phyloP scores from a whole-genome alignment of 2,888 invertebrate species.

The Volucella zonaria region DNA sequence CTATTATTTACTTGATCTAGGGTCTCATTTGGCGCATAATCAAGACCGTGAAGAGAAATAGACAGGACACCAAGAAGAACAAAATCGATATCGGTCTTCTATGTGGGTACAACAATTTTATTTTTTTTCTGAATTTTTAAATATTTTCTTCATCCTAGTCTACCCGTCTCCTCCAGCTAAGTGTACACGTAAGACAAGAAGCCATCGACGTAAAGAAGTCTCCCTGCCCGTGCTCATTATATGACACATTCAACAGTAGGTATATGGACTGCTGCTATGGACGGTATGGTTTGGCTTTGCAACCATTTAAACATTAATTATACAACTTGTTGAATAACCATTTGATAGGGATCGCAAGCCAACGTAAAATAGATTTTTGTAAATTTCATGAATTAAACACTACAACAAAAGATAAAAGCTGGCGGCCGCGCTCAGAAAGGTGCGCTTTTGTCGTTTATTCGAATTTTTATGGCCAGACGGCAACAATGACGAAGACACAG shows the following conservation, averaged over 20 bases:
- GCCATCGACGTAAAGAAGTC: constrained; percentile 13
- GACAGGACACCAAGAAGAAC: too few species aligned
- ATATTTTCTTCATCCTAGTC: too few species aligned
- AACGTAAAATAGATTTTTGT: constrained; percentile 48
- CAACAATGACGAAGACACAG: constrained; percentile 38
- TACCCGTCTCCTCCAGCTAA: background rate
- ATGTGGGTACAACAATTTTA: too few species aligned
- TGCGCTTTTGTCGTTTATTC: constrained; percentile 68
- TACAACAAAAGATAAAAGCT: constrained; percentile 63
- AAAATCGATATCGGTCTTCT: too few species aligned
- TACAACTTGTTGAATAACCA: constrained; percentile 62
- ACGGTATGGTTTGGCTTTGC: constrained; percentile 19
- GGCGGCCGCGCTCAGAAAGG: constrained; percentile 44
- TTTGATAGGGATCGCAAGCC: constrained; percentile 55
- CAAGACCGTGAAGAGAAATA: too few species aligned
- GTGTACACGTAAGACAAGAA: constrained; percentile 55
- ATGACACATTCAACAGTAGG: background rate
- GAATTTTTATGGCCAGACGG: constrained; percentile 55
- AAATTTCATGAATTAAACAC: constrained; percentile 61
- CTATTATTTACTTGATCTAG: too few species aligned
- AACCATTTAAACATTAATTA: constrained; percentile 53
- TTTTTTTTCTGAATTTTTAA: too few species aligned
- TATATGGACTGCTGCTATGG: background rate
- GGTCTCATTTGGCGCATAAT: too few species aligned
- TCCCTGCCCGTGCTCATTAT: background rate